These are phyloP conservation scores for Leptinotarsa haldemani DNA, from an alignment of 2,888 invertebrate genomes.

Conservation along the genomic window DNA sequence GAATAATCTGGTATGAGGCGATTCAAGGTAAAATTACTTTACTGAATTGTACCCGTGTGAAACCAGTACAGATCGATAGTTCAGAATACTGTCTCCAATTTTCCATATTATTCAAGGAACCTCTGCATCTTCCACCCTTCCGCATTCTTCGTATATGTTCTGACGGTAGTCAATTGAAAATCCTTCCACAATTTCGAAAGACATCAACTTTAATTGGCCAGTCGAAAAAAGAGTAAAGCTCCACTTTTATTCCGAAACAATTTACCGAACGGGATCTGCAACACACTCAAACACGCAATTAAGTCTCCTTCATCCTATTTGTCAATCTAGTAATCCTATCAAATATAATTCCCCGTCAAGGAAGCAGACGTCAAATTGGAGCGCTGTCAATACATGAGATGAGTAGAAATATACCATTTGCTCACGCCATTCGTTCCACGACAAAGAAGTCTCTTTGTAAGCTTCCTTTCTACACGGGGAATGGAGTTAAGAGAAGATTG, in stretches of 20 bases:
- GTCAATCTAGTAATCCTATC: conserved; percentile 65
- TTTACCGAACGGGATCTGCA: conserved; percentile 50
- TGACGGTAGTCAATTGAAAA: background rate
- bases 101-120: too few species aligned
- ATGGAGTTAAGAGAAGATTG: background rate
- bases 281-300: conserved; percentile 61
- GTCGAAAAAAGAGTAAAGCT: background rate
- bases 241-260: conserved; percentile 49
- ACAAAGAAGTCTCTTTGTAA: conserved; percentile 3
- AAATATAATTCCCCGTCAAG: conserved; percentile 64
- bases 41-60: too few species aligned
- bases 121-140: too few species aligned
- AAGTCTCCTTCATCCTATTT: conserved; percentile 64
- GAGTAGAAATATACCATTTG: conserved; percentile 40
- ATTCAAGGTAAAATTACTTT: too few species aligned
- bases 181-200: background rate
- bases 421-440: conserved; percentile 27
- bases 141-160: background rate
- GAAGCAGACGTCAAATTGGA: conserved; percentile 63
- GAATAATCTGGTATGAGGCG: too few species aligned
- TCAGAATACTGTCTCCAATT: too few species aligned
- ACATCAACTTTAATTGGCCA: conserved; percentile 13
- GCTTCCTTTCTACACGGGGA: conserved; percentile 8
- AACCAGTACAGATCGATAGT: too few species aligned
- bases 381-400: conserved; percentile 60